These are phyloP conservation scores for Microchirus variegatus DNA, from an alignment of 2,797 vertebrate species.

Conservation along the genomic window DNA sequence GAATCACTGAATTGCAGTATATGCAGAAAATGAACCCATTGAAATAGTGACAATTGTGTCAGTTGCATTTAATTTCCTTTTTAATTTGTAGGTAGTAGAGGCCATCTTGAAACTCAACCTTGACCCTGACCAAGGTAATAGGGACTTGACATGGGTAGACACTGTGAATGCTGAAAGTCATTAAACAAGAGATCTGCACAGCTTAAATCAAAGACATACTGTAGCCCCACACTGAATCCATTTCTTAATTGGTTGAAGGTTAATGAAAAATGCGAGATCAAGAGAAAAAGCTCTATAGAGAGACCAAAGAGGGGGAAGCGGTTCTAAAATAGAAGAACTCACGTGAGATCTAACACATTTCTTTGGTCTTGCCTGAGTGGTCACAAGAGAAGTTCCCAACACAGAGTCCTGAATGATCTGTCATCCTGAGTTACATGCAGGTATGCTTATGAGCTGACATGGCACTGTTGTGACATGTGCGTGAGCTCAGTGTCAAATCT, in stretches of 20 bases:
- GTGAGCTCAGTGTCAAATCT: constrained; percentile 67
- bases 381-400: constrained; percentile 19
- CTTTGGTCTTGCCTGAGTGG: constrained; percentile 25
- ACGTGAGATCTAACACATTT: constrained; percentile 25
- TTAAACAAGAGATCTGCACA: too few species aligned
- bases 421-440: constrained; percentile 58
- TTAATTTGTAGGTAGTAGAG: too few species aligned
- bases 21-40: too few species aligned
- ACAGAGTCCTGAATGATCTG: constrained; percentile 39
- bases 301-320: neutral
- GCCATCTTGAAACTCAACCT: too few species aligned
- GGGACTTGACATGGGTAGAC: too few species aligned
- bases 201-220: too few species aligned
- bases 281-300: neutral
- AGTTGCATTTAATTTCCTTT: too few species aligned
- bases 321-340: constrained; percentile 8
- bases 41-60: too few species aligned
- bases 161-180: too few species aligned
- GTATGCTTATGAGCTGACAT: constrained; percentile 54
- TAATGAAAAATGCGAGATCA: neutral
- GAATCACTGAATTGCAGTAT: too few species aligned
- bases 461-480: constrained; percentile 66
- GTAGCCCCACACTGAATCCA: too few species aligned
- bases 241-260: neutral
- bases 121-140: too few species aligned